phyloP scores from a whole-genome alignment of 1,140 invertebrate species.

The Macrocentrus cingulum region DNA sequence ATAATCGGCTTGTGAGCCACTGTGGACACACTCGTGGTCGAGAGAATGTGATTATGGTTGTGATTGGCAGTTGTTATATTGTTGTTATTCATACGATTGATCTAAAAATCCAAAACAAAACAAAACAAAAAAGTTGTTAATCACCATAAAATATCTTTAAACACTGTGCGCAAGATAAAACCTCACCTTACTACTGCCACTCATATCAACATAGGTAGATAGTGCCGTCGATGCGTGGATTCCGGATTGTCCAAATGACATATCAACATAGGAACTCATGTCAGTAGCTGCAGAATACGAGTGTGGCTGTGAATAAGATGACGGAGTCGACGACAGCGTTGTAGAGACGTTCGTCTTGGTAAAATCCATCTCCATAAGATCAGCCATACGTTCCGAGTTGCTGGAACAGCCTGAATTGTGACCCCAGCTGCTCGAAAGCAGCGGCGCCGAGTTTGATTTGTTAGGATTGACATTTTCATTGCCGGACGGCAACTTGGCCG shows the following conservation, averaged over 20 bases:
- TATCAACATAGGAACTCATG: constrained; percentile 62
- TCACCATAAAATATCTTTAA: no score
- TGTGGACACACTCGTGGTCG: constrained; percentile 39
- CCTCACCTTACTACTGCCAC: constrained; percentile 52
- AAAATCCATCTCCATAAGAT: constrained; percentile 82
- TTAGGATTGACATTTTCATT: constrained; percentile 50
- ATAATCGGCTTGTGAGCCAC: constrained; percentile 49
- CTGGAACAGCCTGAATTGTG: constrained; percentile 61
- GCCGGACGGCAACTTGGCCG: constrained; percentile 62
- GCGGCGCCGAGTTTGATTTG: constrained; percentile 55
- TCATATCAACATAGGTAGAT: constrained; percentile 59
- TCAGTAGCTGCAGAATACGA: constrained; percentile 54
- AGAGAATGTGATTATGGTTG: constrained; percentile 52
- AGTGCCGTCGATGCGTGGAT: constrained; percentile 44
- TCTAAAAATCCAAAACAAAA: constrained; percentile 33
- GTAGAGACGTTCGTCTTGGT: constrained; percentile 57
- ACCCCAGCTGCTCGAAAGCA: constrained; percentile 58
- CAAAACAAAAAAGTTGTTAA: background rate
- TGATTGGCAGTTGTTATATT: constrained; percentile 54
- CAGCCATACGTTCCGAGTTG: constrained; percentile 66
- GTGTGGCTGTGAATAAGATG: constrained; percentile 39
- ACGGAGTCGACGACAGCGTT: constrained; percentile 44
- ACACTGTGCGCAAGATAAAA: no score
- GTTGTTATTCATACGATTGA: constrained; percentile 54
- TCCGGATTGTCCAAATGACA: constrained; percentile 59